phyloP scores from a whole-genome alignment of 2,797 vertebrate species.

The Phataginus tricuspis region DNA sequence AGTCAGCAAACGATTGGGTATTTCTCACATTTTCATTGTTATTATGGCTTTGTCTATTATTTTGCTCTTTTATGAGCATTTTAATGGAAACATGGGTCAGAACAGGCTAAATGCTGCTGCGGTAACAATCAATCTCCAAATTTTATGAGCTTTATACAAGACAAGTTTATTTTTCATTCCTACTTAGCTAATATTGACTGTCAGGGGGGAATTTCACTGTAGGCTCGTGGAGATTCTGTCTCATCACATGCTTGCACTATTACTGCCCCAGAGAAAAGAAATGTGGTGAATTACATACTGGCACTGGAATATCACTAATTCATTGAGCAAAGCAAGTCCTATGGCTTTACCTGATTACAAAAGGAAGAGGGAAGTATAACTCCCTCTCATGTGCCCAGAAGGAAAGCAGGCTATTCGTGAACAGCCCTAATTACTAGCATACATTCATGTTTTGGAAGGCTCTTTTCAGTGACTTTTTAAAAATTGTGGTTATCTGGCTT shows the following conservation, averaged over 20 bases:
- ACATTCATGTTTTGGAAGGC: neutral
- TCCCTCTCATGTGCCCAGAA: neutral
- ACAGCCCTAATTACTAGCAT: neutral
- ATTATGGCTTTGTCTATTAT: conserved; percentile 29
- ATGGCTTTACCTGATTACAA: neutral
- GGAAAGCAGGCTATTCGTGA: neutral
- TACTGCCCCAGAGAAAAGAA: neutral
- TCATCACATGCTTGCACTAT: neutral
- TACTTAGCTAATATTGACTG: neutral
- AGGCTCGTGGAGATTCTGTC: neutral
- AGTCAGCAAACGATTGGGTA: conserved; percentile 19
- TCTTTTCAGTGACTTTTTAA: conserved; percentile 24
- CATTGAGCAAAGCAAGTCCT: neutral
- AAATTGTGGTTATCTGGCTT: conserved; percentile 19
- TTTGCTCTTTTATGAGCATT: conserved; percentile 53
- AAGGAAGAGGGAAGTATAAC: neutral
- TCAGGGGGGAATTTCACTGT: neutral
- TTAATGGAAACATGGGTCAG: conserved; percentile 12
- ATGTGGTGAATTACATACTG: neutral
- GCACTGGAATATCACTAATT: neutral
- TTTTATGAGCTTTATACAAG: conserved; percentile 6
- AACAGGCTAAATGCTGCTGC: neutral
- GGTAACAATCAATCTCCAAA: neutral
- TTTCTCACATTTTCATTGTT: neutral
- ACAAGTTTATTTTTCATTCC: conserved; percentile 10